These are phyloP conservation scores for Callaeas wilsoni DNA, from an alignment of 2,113 vertebrate species.

Conservation along the genomic window DNA sequence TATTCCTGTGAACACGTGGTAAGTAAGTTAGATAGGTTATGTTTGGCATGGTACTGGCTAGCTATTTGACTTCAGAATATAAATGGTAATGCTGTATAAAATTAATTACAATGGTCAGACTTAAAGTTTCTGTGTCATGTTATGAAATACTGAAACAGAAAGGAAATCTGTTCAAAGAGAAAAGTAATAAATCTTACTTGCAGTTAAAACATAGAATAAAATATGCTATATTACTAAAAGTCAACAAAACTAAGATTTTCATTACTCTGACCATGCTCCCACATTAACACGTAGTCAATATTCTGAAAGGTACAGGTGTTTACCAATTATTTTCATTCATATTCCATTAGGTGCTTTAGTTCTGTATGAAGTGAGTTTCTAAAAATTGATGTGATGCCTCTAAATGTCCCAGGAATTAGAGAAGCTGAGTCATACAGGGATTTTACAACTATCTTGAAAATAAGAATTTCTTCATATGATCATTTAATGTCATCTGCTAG, in stretches of 20 bases:
- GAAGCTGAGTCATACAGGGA: slow-evolving; percentile 12
- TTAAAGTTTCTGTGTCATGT: neutral
- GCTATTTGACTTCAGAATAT: neutral
- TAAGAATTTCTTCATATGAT: slow-evolving; percentile 47
- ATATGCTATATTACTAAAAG: neutral
- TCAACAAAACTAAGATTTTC: neutral
- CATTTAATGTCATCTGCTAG: slow-evolving; percentile 34
- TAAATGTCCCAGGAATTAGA: neutral
- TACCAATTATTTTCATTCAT: neutral
- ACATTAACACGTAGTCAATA: neutral
- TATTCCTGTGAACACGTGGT: neutral
- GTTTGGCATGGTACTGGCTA: neutral
- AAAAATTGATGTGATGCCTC: slow-evolving; percentile 21
- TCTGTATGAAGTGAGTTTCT: slow-evolving; percentile 25
- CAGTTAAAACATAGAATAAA: neutral
- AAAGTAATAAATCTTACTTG: slow-evolving; percentile 5
- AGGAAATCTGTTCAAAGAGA: neutral
- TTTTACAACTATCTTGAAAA: slow-evolving; percentile 19
- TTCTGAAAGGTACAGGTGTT: neutral
- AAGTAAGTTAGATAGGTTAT: neutral
- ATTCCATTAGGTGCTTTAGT: neutral
- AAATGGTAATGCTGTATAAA: neutral
- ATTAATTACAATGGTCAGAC: neutral
- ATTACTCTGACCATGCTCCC: neutral
- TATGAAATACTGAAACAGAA: neutral